Conservation (phyloP, 2,797 vertebrate species). For the Todus mexicanus region DNA sequence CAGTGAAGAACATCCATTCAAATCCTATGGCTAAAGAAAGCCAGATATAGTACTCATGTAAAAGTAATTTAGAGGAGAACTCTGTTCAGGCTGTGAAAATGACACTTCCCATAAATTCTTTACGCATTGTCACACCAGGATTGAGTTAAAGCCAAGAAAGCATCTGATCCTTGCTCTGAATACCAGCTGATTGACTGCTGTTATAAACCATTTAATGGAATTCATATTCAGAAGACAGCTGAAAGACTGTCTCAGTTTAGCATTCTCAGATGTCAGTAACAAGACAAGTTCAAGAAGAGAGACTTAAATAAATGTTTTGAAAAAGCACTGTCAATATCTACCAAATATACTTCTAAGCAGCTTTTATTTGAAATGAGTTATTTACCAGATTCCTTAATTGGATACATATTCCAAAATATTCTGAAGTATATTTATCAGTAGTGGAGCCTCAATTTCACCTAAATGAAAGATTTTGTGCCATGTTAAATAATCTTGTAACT, state of each 20-base stretch:
- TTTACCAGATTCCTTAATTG: not conserved
- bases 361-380: not conserved
- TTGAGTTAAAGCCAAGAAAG: conserved; percentile 12
- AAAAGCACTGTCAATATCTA: not conserved
- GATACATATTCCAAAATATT: not conserved
- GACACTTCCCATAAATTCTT: not conserved
- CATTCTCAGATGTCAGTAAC: not conserved
- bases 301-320: not conserved
- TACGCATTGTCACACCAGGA: not conserved
- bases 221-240: not conserved
- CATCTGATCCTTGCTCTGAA: conserved; percentile 8
- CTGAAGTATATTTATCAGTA: not conserved
- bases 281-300: not conserved
- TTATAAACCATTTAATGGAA: conserved; percentile 21
- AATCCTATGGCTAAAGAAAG: not conserved
- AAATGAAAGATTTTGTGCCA: not conserved
- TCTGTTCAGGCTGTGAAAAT: not conserved
- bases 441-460: not conserved
- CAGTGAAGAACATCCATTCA: not conserved
- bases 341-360: not conserved
- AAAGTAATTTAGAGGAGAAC: not conserved
- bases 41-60: not conserved
- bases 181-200: conserved; percentile 5
- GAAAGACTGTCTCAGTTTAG: not conserved
- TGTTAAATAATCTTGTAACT: not conserved